phyloP scores from a whole-genome alignment of 2,888 invertebrate species.

The Tetranychus truncatus region DNA sequence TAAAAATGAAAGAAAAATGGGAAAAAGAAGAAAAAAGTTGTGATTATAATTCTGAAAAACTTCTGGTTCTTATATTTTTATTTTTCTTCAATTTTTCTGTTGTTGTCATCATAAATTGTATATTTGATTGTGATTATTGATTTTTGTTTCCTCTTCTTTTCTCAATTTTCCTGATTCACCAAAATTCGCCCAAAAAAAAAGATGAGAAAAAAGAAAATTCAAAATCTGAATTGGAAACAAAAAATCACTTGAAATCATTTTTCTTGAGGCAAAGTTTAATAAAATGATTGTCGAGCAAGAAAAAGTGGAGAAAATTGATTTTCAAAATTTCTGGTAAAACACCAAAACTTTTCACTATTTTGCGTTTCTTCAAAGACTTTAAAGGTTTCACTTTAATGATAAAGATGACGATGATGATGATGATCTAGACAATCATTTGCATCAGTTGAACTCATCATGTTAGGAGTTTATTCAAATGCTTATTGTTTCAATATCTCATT shows the following conservation, averaged over 20 bases:
- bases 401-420: neutral
- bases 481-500: too few species aligned
- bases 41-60: neutral
- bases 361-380: neutral
- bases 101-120: neutral
- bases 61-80: neutral
- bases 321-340: too few species aligned
- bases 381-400: neutral
- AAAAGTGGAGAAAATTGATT: too few species aligned
- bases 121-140: neutral
- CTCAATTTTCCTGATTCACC: neutral
- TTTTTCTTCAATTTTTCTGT: neutral
- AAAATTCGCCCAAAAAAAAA: neutral
- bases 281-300: too few species aligned
- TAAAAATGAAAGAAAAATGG: neutral
- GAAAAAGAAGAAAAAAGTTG: neutral
- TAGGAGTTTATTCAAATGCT: too few species aligned
- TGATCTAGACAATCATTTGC: neutral
- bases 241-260: too few species aligned
- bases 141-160: neutral
- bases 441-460: neutral
- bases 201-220: neutral
- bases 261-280: too few species aligned
- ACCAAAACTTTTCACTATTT: too few species aligned
- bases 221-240: neutral